A percentile compares a stretch with the other conserved stretches of the same genome.
Evolutionary conservation across 2,888 invertebrate genomes (phyloP).

Genomic region (Drosophila tanythrix): DNA sequence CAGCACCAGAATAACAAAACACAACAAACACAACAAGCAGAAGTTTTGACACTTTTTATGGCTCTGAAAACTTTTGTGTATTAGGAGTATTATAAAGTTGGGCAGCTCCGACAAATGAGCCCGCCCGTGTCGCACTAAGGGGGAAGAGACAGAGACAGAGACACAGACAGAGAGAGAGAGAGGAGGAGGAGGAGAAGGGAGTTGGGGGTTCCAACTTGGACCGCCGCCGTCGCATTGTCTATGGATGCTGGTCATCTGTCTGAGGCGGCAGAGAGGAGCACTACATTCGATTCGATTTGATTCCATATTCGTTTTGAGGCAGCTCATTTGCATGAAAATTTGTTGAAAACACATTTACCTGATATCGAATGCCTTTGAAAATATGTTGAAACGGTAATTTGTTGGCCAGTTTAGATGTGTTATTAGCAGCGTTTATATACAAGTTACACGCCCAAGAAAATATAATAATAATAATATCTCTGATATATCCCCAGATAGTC

Average conservation of each 20-base stretch:
- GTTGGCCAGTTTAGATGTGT: constrained; percentile 76
- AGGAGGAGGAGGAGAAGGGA: neutral
- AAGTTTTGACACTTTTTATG: constrained; percentile 75
- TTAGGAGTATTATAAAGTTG: constrained; percentile 50
- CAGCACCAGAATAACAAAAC: constrained; percentile 40
- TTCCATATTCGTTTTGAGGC: constrained; percentile 6
- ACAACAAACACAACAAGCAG: constrained; percentile 20
- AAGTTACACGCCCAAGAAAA: constrained; percentile 62
- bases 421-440: constrained; percentile 79
- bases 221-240: constrained; percentile 79
- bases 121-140: constrained; percentile 60
- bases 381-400: constrained; percentile 78
- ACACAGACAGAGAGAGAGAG: too few species aligned
- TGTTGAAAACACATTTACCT: constrained; percentile 73
- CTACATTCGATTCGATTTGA: constrained; percentile 8
- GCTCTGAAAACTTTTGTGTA: constrained; percentile 58
- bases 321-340: constrained; percentile 76
- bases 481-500: constrained; percentile 27
- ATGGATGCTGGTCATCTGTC: constrained; percentile 75
- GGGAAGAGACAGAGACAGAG: neutral
- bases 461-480: constrained; percentile 23
- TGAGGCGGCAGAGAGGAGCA: constrained; percentile 15
- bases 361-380: constrained; percentile 64
- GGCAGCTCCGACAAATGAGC: constrained; percentile 72
- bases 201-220: constrained; percentile 12